phyloP scores from a whole-genome alignment of 2,113 vertebrate species.

The Pholis gunnellus region DNA sequence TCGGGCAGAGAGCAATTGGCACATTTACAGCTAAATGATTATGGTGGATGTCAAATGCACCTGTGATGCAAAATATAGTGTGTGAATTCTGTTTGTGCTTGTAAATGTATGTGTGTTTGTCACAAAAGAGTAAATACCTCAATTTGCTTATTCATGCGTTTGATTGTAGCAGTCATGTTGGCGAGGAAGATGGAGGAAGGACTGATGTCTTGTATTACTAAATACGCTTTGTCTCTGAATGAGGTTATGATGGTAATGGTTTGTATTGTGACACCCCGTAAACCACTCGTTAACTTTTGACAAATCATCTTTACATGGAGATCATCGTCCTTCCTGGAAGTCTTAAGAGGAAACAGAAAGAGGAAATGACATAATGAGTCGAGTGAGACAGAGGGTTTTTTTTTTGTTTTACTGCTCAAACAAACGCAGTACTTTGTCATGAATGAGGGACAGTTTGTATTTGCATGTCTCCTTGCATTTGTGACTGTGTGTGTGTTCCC shows the following conservation, averaged over 20 bases:
- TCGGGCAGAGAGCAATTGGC: slow-evolving; percentile 41
- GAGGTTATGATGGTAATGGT: neutral
- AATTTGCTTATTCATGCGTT: neutral
- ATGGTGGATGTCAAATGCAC: slow-evolving; percentile 23
- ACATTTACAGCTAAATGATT: slow-evolving; percentile 39
- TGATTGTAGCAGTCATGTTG: neutral
- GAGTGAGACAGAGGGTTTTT: neutral
- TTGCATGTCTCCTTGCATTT: neutral
- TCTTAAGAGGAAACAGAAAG: neutral
- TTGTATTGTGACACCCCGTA: neutral
- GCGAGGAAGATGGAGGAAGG: neutral
- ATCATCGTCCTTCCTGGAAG: neutral
- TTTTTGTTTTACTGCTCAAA: neutral
- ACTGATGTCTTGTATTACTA: neutral
- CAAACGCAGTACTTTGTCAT: neutral
- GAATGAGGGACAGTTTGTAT: neutral
- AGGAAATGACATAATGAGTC: neutral
- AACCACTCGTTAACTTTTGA: neutral
- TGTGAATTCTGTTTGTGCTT: neutral
- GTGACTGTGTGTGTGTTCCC: neutral
- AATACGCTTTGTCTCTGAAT: neutral
- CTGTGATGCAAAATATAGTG: slow-evolving; percentile 5
- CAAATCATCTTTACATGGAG: neutral
- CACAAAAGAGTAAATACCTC: neutral
- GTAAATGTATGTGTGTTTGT: neutral